phyloP scores from a whole-genome alignment of 2,113 vertebrate genomes.

The Brachyhypopomus occidentalis region DNA sequence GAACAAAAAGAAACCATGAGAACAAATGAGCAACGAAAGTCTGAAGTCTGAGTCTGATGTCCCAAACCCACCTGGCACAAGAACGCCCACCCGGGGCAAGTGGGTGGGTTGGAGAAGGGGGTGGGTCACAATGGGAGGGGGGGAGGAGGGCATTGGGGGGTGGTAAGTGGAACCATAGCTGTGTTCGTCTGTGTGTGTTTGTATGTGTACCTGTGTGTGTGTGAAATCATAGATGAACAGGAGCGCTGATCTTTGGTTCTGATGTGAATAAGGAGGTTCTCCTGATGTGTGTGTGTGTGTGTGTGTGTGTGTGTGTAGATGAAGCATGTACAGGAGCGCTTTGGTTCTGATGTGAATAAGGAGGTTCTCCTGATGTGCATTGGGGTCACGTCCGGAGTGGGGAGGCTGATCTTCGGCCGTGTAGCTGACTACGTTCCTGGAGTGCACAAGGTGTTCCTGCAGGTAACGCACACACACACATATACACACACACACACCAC shows the following conservation, averaged over 20 bases:
- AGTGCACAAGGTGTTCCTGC: constrained; percentile 92
- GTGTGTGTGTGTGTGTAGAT: constrained; percentile 75
- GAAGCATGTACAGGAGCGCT: constrained; percentile 86
- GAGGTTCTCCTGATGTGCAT: constrained; percentile 90
- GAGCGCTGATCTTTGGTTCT: constrained; percentile 79
- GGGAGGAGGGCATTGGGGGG: no score
- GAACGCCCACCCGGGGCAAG: neutral
- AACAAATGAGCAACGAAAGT: no score
- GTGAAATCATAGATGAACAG: constrained; percentile 81
- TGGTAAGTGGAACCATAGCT: neutral
- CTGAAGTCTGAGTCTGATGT: no score
- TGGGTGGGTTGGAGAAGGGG: neutral
- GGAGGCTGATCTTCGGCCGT: constrained; percentile 88
- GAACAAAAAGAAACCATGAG: no score
- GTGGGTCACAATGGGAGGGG: no score
- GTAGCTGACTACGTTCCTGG: constrained; percentile 89
- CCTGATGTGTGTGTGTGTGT: constrained; percentile 76
- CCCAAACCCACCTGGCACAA: no score
- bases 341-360: constrained; percentile 73
- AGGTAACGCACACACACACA: constrained; percentile 74
- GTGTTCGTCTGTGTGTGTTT: neutral
- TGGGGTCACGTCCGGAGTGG: constrained; percentile 88
- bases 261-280: constrained; percentile 82
- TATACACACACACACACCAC: neutral
- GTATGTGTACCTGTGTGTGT: neutral